Evolutionary conservation across 2,888 invertebrate genomes (phyloP).

Genomic region (Hipparchia semele): DNA sequence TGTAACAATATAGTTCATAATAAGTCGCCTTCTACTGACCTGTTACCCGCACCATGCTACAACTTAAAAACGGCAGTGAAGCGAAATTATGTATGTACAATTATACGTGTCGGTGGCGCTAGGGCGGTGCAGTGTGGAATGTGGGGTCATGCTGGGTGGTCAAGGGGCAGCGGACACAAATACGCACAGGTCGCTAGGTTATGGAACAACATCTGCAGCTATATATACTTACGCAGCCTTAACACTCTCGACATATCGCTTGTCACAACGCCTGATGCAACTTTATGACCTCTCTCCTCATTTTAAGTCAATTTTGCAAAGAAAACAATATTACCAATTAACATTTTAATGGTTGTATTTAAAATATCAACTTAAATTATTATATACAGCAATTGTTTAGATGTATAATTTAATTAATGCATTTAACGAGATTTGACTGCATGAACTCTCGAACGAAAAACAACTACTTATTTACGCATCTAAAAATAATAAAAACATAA

Average conservation of each 20-base stretch:
- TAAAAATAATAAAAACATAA: slow-evolving; percentile 50
- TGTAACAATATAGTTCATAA: no score
- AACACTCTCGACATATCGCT: slow-evolving; percentile 36
- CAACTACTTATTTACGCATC: slow-evolving; percentile 48
- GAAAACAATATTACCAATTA: slow-evolving; percentile 47
- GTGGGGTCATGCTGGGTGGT: slow-evolving; percentile 48
- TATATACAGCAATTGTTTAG: slow-evolving; percentile 30
- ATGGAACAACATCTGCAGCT: slow-evolving; percentile 63
- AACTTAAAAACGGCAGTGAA: slow-evolving; percentile 24
- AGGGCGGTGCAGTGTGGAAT: slow-evolving; percentile 46
- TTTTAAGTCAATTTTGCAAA: slow-evolving; percentile 45
- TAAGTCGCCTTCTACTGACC: no score
- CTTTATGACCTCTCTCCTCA: slow-evolving; percentile 72
- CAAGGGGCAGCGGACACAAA: slow-evolving; percentile 49
- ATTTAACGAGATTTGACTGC: slow-evolving; percentile 87
- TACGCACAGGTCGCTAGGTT: slow-evolving; percentile 58
- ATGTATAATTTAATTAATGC: slow-evolving; percentile 28
- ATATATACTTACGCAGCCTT: slow-evolving; percentile 54
- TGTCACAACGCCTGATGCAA: slow-evolving; percentile 36
- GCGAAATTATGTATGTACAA: slow-evolving; percentile 29
- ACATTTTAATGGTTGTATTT: slow-evolving; percentile 43
- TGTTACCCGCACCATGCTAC: neutral
- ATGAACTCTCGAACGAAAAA: slow-evolving; percentile 62
- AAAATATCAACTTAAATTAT: slow-evolving; percentile 40
- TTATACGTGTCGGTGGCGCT: slow-evolving; percentile 37